phyloP scores from a whole-genome alignment of 2,888 invertebrate genomes.

The Biston betularia region DNA sequence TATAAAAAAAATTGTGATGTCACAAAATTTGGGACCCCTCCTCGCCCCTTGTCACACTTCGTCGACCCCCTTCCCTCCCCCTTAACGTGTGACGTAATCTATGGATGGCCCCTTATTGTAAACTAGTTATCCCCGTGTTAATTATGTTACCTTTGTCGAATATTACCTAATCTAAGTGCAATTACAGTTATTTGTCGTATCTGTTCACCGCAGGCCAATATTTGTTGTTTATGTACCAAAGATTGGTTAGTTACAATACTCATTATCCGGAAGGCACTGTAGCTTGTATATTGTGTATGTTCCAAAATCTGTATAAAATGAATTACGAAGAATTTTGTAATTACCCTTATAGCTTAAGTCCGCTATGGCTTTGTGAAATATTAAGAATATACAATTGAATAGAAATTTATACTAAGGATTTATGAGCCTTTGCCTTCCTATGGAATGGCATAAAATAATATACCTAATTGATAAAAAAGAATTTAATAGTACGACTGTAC shows the following conservation, averaged over 20 bases:
- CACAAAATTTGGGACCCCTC: too few species aligned
- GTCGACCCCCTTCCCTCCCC: too few species aligned
- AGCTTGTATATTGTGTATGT: background rate
- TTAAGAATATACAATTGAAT: conserved; percentile 9
- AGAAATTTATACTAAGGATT: conserved; percentile 6
- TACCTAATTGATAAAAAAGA: conserved; percentile 29
- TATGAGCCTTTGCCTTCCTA: conserved; percentile 30
- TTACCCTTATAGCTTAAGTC: conserved; percentile 2
- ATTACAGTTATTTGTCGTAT: conserved; percentile 27
- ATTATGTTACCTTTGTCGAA: conserved; percentile 37
- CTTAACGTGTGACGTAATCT: too few species aligned
- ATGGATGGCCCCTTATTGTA: too few species aligned
- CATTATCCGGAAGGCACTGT: conserved; percentile 30
- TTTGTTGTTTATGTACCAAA: conserved; percentile 42
- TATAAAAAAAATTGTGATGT: too few species aligned
- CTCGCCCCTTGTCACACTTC: too few species aligned
- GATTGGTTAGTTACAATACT: conserved; percentile 47
- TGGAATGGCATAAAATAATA: conserved; percentile 15
- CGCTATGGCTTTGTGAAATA: conserved; percentile 3
- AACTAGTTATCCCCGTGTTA: conserved; percentile 27
- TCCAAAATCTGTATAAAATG: conserved; percentile 12
- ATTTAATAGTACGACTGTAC: conserved; percentile 35
- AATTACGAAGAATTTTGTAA: conserved; percentile 5
- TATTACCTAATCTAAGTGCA: conserved; percentile 35
- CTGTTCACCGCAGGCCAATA: conserved; percentile 25